These are phyloP conservation scores for Plebejus argus DNA, from an alignment of 2,888 invertebrate genomes.

Conservation along the genomic window DNA sequence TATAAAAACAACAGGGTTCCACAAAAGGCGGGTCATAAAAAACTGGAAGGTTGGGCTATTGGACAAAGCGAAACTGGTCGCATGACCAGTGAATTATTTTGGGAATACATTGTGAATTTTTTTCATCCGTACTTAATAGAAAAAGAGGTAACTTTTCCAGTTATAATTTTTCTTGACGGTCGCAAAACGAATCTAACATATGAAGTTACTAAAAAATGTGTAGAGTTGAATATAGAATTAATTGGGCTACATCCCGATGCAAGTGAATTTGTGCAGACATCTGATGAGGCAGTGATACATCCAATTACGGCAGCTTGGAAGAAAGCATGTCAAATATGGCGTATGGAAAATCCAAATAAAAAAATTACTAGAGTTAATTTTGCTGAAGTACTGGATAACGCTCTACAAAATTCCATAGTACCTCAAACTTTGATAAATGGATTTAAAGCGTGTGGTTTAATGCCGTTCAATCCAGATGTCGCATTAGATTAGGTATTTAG, in stretches of 20 bases:
- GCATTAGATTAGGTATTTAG: too few relatives aligned
- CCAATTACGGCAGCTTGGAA: background rate
- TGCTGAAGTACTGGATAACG: background rate
- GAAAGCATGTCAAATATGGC: background rate
- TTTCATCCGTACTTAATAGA: slow-evolving; percentile 44
- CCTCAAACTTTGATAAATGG: background rate
- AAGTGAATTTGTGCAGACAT: background rate
- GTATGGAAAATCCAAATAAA: background rate
- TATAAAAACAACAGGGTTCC: slow-evolving; percentile 33
- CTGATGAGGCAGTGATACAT: background rate
- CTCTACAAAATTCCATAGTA: background rate
- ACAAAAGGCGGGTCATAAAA: slow-evolving; percentile 19
- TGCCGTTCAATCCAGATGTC: too few relatives aligned
- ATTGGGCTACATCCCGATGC: background rate
- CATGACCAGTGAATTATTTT: slow-evolving; percentile 50
- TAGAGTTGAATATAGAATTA: background rate
- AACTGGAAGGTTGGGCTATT: slow-evolving; percentile 46
- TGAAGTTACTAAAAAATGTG: too few relatives aligned
- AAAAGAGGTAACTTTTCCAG: slow-evolving; percentile 36
- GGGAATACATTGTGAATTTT: slow-evolving; percentile 47
- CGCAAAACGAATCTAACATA: too few relatives aligned
- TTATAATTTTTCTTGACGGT: slow-evolving; percentile 3
- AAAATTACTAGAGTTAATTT: background rate
- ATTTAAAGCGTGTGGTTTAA: too few relatives aligned
- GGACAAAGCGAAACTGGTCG: slow-evolving; percentile 50